Evolutionary conservation across 2,888 invertebrate genomes (phyloP).

Genomic region (Gasteruption jaculator): DNA sequence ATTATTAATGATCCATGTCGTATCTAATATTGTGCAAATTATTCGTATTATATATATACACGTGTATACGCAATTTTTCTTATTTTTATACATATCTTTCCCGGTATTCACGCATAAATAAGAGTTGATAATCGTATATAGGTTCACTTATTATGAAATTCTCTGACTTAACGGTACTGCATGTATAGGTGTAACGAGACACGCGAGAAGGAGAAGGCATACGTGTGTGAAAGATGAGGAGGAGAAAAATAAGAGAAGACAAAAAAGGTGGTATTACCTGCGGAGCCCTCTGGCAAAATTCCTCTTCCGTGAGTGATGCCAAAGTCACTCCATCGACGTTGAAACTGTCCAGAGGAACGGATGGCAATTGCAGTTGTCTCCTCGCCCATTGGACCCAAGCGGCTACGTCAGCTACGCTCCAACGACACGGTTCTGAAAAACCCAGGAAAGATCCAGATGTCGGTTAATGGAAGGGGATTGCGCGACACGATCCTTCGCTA

Average conservation of each 20-base stretch:
- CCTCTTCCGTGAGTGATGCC: constrained; percentile 75
- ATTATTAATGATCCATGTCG: too few species aligned
- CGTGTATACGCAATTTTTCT: too few species aligned
- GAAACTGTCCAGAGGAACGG: constrained; percentile 71
- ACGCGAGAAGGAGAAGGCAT: constrained; percentile 2
- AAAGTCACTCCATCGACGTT: constrained; percentile 75
- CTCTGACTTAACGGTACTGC: too few species aligned
- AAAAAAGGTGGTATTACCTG: constrained; percentile 66
- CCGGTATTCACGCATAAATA: too few species aligned
- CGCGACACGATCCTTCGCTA: too few species aligned
- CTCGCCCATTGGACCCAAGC: constrained; percentile 88
- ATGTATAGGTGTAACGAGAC: too few species aligned
- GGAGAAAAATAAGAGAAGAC: background rate
- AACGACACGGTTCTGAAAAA: constrained; percentile 78
- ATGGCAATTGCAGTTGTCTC: constrained; percentile 72
- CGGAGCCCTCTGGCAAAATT: constrained; percentile 77
- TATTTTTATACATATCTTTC: too few species aligned
- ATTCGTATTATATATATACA: too few species aligned
- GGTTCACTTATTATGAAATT: too few species aligned
- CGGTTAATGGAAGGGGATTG: too few species aligned
- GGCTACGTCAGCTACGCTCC: constrained; percentile 80
- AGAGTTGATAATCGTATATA: too few species aligned
- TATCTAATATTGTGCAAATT: too few species aligned
- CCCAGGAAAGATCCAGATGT: background rate
- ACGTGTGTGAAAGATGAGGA: background rate